Percentiles rank a stretch among this genome's conserved stretches.
phyloP scores from a whole-genome alignment of 2,797 vertebrate genomes.

The Platyrinchus mystaceus region DNA sequence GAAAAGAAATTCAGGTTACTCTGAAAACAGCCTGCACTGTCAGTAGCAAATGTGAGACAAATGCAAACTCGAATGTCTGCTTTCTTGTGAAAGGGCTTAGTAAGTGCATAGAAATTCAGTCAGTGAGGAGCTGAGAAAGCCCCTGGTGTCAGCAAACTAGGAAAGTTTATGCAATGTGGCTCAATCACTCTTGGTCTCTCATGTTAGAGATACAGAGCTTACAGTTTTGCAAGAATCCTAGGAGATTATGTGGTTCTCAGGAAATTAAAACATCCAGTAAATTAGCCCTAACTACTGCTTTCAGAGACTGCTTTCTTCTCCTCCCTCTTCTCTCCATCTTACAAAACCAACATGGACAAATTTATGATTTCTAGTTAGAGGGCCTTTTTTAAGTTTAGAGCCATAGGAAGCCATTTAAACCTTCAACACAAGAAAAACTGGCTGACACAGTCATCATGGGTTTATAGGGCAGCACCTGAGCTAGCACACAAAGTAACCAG shows the following conservation, averaged over 20 bases:
- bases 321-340: neutral
- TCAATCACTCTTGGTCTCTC: neutral
- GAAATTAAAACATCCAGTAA: slow-evolving; percentile 26
- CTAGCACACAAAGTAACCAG: neutral
- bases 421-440: neutral
- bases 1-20: neutral
- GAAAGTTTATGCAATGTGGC: neutral
- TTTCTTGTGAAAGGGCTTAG: neutral
- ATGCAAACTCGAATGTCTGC: neutral
- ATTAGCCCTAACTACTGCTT: neutral
- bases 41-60: neutral
- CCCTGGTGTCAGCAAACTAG: neutral
- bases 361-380: neutral
- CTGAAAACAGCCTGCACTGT: neutral
- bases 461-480: neutral
- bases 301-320: neutral
- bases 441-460: neutral
- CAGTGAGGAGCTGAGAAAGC: neutral
- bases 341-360: neutral
- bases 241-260: neutral
- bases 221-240: neutral
- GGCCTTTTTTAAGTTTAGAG: neutral
- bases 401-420: neutral
- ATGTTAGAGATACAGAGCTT: neutral
- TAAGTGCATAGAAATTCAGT: neutral